Percentiles rank a stretch among this genome's conserved stretches.
Evolutionary conservation across 2,113 vertebrate genomes (phyloP).

Genomic region (Hydrolagus affinis): DNA sequence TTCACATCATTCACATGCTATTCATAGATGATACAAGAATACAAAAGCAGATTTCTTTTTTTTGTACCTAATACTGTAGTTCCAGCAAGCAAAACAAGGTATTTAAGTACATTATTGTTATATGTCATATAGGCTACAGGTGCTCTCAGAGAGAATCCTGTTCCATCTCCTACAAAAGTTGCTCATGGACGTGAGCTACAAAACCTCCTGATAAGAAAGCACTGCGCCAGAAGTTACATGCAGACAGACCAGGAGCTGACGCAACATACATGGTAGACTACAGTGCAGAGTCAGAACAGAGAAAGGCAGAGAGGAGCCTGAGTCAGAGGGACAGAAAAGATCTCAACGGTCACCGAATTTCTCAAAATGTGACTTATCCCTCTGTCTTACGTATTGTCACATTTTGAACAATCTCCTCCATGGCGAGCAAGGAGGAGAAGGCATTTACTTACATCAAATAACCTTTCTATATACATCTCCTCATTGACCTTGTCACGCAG

Average conservation of each 20-base stretch:
- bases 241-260: conserved; percentile 63
- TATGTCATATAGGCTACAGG: background rate
- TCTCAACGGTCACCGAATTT: conserved; percentile 51
- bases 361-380: conserved; percentile 99
- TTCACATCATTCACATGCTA: background rate
- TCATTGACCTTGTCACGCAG: conserved; percentile 98
- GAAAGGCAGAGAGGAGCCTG: conserved; percentile 53
- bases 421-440: conserved; percentile 78
- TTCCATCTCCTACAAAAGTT: conserved; percentile 11
- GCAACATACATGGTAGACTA: conserved; percentile 48
- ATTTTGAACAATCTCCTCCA: conserved; percentile 92
- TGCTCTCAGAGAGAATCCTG: background rate
- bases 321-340: conserved; percentile 54
- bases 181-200: conserved; percentile 22
- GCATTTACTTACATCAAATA: conserved; percentile 99
- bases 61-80: conserved; percentile 11
- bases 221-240: conserved; percentile 35
- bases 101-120: background rate
- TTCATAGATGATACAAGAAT: too few relatives aligned
- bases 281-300: conserved; percentile 60
- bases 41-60: background rate
- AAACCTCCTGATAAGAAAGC: conserved; percentile 9
- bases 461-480: conserved; percentile 98
- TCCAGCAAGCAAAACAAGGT: background rate
- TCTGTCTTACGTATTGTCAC: conserved; percentile 97